A percentile compares a stretch with the other conserved stretches of the same genome.
Conservation (phyloP, 2,888 invertebrate species). For the Xestia xanthographa region DNA sequence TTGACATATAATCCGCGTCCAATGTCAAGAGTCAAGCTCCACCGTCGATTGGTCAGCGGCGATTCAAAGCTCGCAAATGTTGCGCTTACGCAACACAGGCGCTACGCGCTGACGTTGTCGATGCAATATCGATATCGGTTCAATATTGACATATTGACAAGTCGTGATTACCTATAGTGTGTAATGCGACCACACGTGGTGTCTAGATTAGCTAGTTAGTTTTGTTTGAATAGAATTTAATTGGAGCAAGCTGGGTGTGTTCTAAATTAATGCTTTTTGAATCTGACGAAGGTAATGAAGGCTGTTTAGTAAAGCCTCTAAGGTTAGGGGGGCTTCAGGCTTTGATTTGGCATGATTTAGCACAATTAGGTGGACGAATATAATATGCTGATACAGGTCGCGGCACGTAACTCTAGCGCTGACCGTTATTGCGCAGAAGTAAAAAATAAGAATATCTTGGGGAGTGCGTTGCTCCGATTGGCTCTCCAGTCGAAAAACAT, state of each 20-base stretch:
- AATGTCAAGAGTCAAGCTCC: conserved; percentile 78
- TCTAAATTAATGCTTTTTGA: neutral
- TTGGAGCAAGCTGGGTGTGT: conserved; percentile 11
- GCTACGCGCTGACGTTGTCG: conserved; percentile 63
- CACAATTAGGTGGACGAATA: neutral
- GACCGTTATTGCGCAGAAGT: too few species aligned
- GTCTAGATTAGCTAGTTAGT: conserved; percentile 26
- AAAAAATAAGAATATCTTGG: too few species aligned
- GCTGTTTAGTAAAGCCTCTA: neutral
- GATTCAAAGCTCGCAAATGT: conserved; percentile 71
- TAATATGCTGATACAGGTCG: too few species aligned
- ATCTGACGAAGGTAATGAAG: neutral
- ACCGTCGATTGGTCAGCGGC: conserved; percentile 64
- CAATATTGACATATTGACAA: conserved; percentile 69
- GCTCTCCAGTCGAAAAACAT: too few species aligned
- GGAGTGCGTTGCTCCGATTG: too few species aligned
- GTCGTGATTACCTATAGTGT: conserved; percentile 69
- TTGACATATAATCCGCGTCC: conserved; percentile 73
- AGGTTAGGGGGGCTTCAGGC: neutral
- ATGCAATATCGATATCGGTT: conserved; percentile 70
- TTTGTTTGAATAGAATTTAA: conserved; percentile 27
- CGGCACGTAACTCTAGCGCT: too few species aligned
- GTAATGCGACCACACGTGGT: conserved; percentile 76
- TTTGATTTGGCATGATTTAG: too few species aligned
- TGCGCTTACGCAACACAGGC: conserved; percentile 76